Evolutionary conservation across 2,113 vertebrate genomes (phyloP), one percentile per base, ranked within the genome.

Genomic region (Paramisgurnus dabryanus): DNA sequence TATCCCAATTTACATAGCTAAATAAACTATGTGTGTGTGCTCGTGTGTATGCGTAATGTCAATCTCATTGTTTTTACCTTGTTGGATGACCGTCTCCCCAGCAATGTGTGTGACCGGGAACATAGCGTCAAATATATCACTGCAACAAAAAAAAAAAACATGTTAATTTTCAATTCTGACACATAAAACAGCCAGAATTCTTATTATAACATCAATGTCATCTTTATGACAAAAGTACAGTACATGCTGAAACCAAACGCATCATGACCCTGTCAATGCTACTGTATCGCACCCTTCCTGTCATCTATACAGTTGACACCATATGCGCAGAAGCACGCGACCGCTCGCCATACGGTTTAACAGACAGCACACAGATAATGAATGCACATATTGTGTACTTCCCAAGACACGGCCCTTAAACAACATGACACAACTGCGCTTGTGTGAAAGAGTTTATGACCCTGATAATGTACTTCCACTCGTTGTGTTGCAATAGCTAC

Each of bases 111-210:
- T 99, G 83, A 99, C 96, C 0, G 97, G 97, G 78, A 99, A 99
- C 97, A 99, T 99, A 86, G 97, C 97, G 64, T 99, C 97, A 7
- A 99, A 99, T 87, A 99, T 99, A 90, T 99, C 97, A 88, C 97
- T 99, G 89, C 4, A 84, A 89, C 84, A 89, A 90, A 86, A 78
- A 13, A 78, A 13, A 76, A 18, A 77, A 18, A 82, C 12, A 43
- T 50, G 63, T 39, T n/a, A 67, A 47, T 72, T 4, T 45, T 5
- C 7, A 40, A 34, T 6, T 63, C 5, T 27, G 15, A n/a, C 39
- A 39, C 6, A 67, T 4, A 74, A 6, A 64, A 8, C 27, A 43
- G 3, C 34, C 27, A 18, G 3, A 45, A 64, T 15, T 61, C 10
- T 53, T 4, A 22, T 1, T 1, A 1, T 69, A 34, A 34, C 27